These are phyloP conservation scores for Acrocephalus arundinaceus DNA, from an alignment of 2,113 vertebrate genomes.

Conservation along the genomic window DNA sequence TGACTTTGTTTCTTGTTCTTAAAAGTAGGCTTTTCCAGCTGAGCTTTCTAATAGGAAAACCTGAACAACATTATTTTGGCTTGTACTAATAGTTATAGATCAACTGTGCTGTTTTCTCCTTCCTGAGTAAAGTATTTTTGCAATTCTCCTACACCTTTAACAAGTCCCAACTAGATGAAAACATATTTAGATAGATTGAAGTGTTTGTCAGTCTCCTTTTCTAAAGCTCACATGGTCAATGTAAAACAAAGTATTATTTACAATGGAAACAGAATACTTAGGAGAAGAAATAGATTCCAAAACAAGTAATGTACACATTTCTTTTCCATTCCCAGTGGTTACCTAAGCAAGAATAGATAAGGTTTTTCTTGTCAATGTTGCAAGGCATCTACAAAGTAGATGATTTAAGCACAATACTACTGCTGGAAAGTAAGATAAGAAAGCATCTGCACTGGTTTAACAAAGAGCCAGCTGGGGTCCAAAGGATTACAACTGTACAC, in stretches of 20 bases:
- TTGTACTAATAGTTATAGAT: background rate
- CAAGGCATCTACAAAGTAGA: background rate
- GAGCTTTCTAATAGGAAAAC: background rate
- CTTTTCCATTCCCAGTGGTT: background rate
- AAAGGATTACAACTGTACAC: background rate
- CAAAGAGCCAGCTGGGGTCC: background rate
- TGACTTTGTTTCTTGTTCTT: background rate
- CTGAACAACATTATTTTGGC: background rate
- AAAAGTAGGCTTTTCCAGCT: background rate
- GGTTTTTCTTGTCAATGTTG: background rate
- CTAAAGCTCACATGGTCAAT: background rate
- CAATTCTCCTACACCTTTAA: background rate
- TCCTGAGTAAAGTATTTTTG: background rate
- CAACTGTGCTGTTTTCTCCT: background rate
- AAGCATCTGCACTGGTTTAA: background rate
- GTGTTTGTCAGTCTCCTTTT: background rate
- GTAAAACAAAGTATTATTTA: background rate
- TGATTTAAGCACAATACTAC: background rate
- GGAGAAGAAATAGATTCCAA: background rate
- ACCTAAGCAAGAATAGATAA: constrained; percentile 1
- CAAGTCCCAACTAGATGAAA: background rate
- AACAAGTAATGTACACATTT: background rate
- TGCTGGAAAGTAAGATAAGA: constrained; percentile 34
- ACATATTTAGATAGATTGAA: background rate
- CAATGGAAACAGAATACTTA: background rate